A percentile compares a stretch with the other conserved stretches of the same genome.
Conservation (phyloP, 2,888 invertebrate genomes). For the Digitonthophagus gazella region DNA sequence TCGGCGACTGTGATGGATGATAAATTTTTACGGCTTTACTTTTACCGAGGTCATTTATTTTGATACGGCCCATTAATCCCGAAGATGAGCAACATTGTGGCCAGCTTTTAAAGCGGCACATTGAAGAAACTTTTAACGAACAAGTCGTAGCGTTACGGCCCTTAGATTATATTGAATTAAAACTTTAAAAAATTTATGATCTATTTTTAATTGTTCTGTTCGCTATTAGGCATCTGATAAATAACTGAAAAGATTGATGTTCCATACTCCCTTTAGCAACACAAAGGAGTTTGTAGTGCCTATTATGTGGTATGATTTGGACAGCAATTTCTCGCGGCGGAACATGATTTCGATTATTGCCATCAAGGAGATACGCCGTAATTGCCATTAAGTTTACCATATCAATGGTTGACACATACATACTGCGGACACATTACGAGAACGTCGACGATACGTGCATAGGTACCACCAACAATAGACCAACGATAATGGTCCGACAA, state of each 20-base stretch:
- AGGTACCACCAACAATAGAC: conserved; percentile 7
- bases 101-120: not conserved
- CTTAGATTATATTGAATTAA: not conserved
- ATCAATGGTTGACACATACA: conserved; percentile 8
- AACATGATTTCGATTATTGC: conserved; percentile 11
- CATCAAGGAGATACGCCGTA: conserved; percentile 10
- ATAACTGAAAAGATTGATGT: too few species aligned
- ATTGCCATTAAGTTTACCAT: conserved; percentile 17
- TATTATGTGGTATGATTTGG: not conserved
- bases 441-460: conserved; percentile 6
- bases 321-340: not conserved
- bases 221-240: too few species aligned
- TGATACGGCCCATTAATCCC: not conserved
- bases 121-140: not conserved
- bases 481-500: conserved; percentile 3
- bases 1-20: not conserved
- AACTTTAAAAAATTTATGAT: not conserved
- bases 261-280: too few species aligned
- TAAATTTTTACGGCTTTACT: not conserved
- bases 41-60: not conserved
- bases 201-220: not conserved
- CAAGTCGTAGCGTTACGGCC: not conserved
- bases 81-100: not conserved
- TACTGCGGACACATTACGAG: conserved; percentile 7
- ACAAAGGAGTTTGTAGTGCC: too few species aligned